Conservation (phyloP, 2,113 vertebrate genomes). For the Pachyramphus minor region DNA sequence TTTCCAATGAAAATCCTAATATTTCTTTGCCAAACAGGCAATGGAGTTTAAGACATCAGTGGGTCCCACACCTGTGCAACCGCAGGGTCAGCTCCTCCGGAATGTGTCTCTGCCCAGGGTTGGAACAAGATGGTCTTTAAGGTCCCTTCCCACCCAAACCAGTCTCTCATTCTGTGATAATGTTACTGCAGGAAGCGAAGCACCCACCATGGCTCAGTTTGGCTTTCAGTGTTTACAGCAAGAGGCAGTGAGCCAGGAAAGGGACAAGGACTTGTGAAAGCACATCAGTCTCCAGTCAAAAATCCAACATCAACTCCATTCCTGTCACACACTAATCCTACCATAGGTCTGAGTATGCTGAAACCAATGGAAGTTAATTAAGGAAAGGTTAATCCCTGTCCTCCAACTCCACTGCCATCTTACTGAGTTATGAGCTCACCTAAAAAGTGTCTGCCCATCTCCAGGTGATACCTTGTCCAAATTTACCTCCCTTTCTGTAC, state of each 20-base stretch:
- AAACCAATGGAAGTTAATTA: background rate
- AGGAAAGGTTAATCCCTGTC: background rate
- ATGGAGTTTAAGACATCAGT: background rate
- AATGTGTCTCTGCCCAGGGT: background rate
- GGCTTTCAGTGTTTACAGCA: fast-evolving
- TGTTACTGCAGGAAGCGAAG: background rate
- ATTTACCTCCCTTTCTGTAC: background rate
- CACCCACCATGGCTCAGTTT: fast-evolving
- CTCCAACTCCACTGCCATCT: background rate
- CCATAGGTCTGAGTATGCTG: background rate
- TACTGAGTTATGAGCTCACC: background rate
- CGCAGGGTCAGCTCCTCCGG: fast-evolving
- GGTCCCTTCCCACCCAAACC: background rate
- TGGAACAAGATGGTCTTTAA: background rate
- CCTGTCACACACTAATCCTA: fast-evolving
- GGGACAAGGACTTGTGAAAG: background rate
- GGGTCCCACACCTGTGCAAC: fast-evolving
- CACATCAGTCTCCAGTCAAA: background rate
- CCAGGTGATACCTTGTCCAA: background rate
- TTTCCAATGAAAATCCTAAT: background rate
- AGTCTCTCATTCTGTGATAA: background rate
- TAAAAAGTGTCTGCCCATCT: background rate
- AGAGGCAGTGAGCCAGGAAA: background rate
- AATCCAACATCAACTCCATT: background rate
- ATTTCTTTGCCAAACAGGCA: background rate